A percentile compares a stretch with the other conserved stretches of the same genome.
These are phyloP conservation scores for Australoheros scitulus DNA, from an alignment of 2,113 vertebrate genomes.

Conservation along the genomic window DNA sequence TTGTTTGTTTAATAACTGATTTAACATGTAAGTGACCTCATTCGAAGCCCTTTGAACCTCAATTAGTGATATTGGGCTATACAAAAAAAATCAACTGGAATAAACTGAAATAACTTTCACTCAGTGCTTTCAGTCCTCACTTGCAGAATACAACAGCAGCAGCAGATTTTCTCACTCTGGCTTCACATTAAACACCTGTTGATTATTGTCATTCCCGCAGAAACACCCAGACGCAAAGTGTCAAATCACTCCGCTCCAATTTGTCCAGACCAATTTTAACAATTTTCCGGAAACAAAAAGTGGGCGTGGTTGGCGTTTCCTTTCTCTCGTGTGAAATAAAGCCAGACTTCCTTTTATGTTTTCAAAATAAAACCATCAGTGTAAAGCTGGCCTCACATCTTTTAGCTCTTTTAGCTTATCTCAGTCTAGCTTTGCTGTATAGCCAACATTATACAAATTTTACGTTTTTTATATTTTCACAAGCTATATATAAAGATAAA, in stretches of 20 bases:
- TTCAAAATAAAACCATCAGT: constrained; percentile 29
- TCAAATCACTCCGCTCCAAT: not conserved
- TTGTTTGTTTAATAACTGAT: too few species aligned
- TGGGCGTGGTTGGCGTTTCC: not conserved
- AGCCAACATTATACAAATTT: not conserved
- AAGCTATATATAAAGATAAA: not conserved
- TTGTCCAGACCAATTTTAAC: not conserved
- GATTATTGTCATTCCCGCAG: not conserved
- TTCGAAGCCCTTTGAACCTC: too few species aligned
- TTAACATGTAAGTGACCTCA: too few species aligned
- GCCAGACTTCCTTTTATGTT: not conserved
- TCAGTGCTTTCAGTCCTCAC: too few species aligned
- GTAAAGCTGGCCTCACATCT: not conserved
- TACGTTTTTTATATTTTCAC: not conserved
- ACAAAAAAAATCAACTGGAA: too few species aligned
- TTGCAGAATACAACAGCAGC: too few species aligned
- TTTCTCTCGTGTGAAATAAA: not conserved
- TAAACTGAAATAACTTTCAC: too few species aligned
- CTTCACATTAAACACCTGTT: not conserved
- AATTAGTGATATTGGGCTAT: too few species aligned
- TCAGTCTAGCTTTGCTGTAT: not conserved
- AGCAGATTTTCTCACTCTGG: not conserved
- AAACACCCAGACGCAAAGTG: not conserved
- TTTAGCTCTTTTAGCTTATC: not conserved
- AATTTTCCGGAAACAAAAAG: not conserved